Base-by-base conservation (phyloP, 1,140 invertebrate species). In the Copidosoma floridanum region DNA sequence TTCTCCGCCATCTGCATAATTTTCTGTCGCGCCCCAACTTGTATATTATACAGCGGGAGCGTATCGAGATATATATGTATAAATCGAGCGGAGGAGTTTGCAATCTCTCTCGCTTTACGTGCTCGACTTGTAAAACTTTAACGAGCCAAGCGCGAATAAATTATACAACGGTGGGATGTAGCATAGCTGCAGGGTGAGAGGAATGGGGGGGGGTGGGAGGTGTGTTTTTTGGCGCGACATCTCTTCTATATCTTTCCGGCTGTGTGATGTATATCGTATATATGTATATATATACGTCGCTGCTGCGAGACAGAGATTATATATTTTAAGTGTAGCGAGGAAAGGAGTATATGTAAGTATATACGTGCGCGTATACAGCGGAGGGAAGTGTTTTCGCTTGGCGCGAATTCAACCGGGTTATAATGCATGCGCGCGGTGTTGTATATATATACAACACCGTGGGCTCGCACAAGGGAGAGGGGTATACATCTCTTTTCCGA, bases 1-100 rank as follows among this genome's bases (percentile, higher is more conserved):
- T 79, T 79, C 77, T 80, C 75, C 77, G 73, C 68, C 75, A 79
- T 79, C 75, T 79, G 75, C 77, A 80, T 79, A 80, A 80, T 79
- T 79, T 79, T 77, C 75, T 72, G 68, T 66, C 72, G 66, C 74
- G 65, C 65, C 59, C 48, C 48, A 51, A 63, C 51, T 41, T 26
- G 44, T 14, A 26, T 3, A 16, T 44, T 8, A n/a, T n/a, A n/a
- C n/a, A n/a, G 18, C 26, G 35, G 56, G 23, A 50, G 55, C 26
- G 23, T 7, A 38, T 47, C 24, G 11, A n/a, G 38, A 18, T 40
- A 40, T 29, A 46, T 23, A 52, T 40, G 46, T 59, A 57, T 48
- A 38, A 52, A 50, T 47, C 46, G 16, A 44, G 57, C 54, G 24
- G 57, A 18, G 44, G 16, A 32, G 3, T 55, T 35, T 37, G 54